These are phyloP conservation scores for Chymomyza procnemis DNA, from an alignment of 2,888 invertebrate genomes.

Conservation along the genomic window DNA sequence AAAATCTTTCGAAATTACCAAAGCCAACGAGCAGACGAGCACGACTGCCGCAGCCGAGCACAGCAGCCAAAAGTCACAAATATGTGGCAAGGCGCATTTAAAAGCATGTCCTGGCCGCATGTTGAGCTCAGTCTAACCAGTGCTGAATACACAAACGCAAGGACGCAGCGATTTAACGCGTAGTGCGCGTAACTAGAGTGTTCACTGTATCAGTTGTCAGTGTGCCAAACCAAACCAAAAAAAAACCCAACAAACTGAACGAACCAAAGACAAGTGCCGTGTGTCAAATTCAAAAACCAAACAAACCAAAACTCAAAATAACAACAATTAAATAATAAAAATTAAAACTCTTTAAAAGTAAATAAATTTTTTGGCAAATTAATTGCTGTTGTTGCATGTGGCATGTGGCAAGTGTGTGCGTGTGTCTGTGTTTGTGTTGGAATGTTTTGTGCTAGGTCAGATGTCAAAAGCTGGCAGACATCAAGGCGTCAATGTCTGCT, in stretches of 20 bases:
- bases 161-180: constrained; percentile 39
- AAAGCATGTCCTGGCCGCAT: constrained; percentile 61
- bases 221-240: constrained; percentile 31
- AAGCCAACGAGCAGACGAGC: constrained; percentile 31
- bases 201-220: not conserved
- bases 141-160: constrained; percentile 63
- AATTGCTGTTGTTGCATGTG: constrained; percentile 5
- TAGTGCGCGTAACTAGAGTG: constrained; percentile 31
- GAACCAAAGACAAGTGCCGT: constrained; percentile 1
- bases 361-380: not conserved
- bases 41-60: constrained; percentile 1
- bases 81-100: constrained; percentile 34
- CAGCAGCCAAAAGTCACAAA: constrained; percentile 15
- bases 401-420: constrained; percentile 5
- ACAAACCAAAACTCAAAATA: not conserved
- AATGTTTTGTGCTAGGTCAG: constrained; percentile 3
- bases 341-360: not conserved
- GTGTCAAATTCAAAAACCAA: not conserved
- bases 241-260: no score
- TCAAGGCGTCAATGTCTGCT: constrained; percentile 59
- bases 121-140: constrained; percentile 61
- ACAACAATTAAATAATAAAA: not conserved
- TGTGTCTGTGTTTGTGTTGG: constrained; percentile 10
- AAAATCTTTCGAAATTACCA: constrained; percentile 47
- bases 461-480: constrained; percentile 65